Base-by-base conservation (phyloP, 1,140 invertebrate genomes). In the Venturia canescens region DNA sequence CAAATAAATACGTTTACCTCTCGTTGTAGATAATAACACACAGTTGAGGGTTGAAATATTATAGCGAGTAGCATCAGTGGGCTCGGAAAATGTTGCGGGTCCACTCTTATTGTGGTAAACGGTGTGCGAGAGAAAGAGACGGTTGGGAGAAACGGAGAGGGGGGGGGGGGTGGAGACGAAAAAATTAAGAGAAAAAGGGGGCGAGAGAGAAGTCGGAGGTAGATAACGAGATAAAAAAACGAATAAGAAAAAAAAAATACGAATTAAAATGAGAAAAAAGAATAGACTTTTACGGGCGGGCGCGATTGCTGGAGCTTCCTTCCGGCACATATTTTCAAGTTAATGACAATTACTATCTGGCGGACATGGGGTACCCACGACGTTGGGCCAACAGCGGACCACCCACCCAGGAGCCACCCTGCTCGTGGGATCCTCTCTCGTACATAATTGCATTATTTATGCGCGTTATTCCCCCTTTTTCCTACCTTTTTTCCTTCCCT, bases 341-440 rank as follows among this genome's bases (percentile, higher is more conserved):
- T 87, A 86, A 87, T 87, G 86, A 87, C 86, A 87, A 87, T 87
- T 87, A 87, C 86, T 86, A 86, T 84, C 84, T 80, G 76, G 74
- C 81, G 79, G 80, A 87, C 83, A 84, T 60, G 81, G 74, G 79
- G 57, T 70, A 53, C 75, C 18, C 71, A 27, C 23, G 66, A 69
- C 27, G 66, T 69, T 31, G 66, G 66, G 27, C 13, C 15, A 31
- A 18, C 66, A 13, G 9, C 63, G 4, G 15, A 31, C 66, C 29
- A 18, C n/a, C 66, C 66, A 31, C 29, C 66, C 29, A 18, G 1
- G n/a, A 31, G 13, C 75, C 69, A 71, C 16, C 9, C 29, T n/a
- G n/a, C n/a, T 11, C 27, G 53, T 38, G 79, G 48, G 63, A 78
- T 44, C 63, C 53, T 75, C 57, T 78, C 71, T 23, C 72, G 48